Base-by-base conservation (phyloP, 2,113 vertebrate genomes). In the Hemichromis elongatus region DNA sequence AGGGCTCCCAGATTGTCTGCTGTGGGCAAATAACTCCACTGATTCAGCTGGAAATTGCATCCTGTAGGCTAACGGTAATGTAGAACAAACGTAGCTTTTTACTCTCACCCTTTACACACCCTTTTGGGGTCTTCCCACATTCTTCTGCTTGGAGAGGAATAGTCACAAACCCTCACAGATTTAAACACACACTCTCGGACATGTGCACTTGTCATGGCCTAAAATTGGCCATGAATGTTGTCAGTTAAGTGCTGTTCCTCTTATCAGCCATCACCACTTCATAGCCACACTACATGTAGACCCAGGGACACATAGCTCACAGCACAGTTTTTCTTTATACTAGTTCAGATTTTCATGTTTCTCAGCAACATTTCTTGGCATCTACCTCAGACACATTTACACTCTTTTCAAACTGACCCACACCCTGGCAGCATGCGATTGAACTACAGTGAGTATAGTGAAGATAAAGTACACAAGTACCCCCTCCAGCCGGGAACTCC, bases 401-500 rank as follows among this genome's bases (percentile, higher is more conserved):
- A 2, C 59, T 84, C 81, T 84, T 86, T 93, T 88, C 59, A 89
- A 61, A 77, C 77, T 45, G 59, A 79, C 87, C 84, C 83, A 16
- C 77, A 75, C 77, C 70, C 85, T 79, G 81, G 88, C 86, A 88
- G 54, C 80, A 14, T 82, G 84, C 9, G 26, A 80, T 26, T 37
- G 24, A 83, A 83, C 92, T 85, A 75, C 87, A 81, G 85, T 59
- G 85, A 89, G 47, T 80, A 86, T 45, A 90, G 92, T 84, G 86
- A 93, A 92, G 90, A 92, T 93, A 50, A 92, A 93, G 80, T 81
- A 83, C 84, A 86, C 73, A 78, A 73, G 81, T 85, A 50, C 81
- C 59, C 83, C 77, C 78, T 86, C 45, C 80, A 79, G 78, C 79
- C 77, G 35, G 55, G 66, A 80, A 90, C 92, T 82, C 91, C 88